A percentile compares a stretch with the other conserved stretches of the same genome.
phyloP scores from a whole-genome alignment of 2,888 invertebrate species.

The Keiferia lycopersicella region DNA sequence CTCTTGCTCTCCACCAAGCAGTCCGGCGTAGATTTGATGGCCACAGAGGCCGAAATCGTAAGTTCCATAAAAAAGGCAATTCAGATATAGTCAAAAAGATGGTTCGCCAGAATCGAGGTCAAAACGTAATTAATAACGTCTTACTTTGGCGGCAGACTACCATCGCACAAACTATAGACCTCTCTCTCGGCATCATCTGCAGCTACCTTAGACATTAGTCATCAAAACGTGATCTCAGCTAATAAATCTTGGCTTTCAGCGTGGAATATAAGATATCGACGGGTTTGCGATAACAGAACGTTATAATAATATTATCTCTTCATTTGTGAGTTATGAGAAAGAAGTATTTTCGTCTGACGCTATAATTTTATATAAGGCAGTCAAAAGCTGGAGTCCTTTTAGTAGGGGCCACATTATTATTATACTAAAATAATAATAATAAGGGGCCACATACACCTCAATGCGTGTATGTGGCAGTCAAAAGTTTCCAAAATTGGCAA shows the following conservation, averaged over 20 bases:
- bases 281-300: not conserved
- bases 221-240: not conserved
- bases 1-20: too few species aligned
- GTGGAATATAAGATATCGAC: not conserved
- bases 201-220: conserved; percentile 2
- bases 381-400: not conserved
- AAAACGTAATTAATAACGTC: not conserved
- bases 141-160: conserved; percentile 4
- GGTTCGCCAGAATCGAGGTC: too few species aligned
- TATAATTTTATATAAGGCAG: not conserved
- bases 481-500: too few species aligned
- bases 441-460: too few species aligned
- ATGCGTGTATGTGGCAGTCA: too few species aligned
- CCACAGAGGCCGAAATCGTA: too few species aligned
- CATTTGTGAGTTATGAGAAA: not conserved
- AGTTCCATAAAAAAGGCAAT: too few species aligned
- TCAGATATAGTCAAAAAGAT: too few species aligned
- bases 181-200: not conserved
- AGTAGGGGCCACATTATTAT: too few species aligned
- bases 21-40: too few species aligned
- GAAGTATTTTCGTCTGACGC: not conserved
- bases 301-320: not conserved
- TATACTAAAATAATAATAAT: too few species aligned
- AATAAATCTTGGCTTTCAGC: not conserved
- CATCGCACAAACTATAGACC: conserved; percentile 3